Evolutionary conservation across 2,888 invertebrate species (phyloP), one percentile per base, ranked within the genome.

Genomic region (Pelosia muscerda): DNA sequence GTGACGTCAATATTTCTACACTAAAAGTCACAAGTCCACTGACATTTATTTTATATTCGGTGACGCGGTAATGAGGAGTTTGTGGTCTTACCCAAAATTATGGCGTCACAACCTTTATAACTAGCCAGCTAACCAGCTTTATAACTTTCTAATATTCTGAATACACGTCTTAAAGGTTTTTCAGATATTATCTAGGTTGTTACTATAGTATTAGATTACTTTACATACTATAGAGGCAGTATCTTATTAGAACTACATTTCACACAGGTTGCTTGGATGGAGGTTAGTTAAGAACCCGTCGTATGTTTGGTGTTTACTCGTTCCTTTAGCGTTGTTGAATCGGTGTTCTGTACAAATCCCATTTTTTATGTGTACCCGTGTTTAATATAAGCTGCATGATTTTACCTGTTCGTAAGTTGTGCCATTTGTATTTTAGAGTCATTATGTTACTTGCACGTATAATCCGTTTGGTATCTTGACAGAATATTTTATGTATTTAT

Each of bases 201-300:
- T 60, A 2, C n/a, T n/a, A 15, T 25, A 38, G 2, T 15, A 26
- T 61, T 26, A 61, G 42, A 11, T n/a, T 26, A 49, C 0, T 23
- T 38, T 3, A 54, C 19, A 28, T 63, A 86, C 83, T 23, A 65
- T 61, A 69, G 68, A 53, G 26, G 59, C 61, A 59, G 62, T 75
- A 66, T 83, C 84, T 83, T 80, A 84, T 66, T 84, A 84, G 85
- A 84, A 81, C 87, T 89, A 87, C 79, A 82, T 90, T 93, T 90
- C 86, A 87, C 79, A 91, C 95, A 96, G 96, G 95, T 96, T 91
- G 96, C 96, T 93, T 95, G 95, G 96, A 96, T 95, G 89, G 95
- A 96, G 96, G 96, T 96, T 91, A 96, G 96, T 96, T 85, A 76
- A 74, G 78, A 72, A 78, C 76, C 75, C 74, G 74, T 80, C 77